Evolutionary conservation across 1,140 invertebrate genomes (phyloP), one percentile per base, ranked within the genome.

Genomic region (Formica selysi): DNA sequence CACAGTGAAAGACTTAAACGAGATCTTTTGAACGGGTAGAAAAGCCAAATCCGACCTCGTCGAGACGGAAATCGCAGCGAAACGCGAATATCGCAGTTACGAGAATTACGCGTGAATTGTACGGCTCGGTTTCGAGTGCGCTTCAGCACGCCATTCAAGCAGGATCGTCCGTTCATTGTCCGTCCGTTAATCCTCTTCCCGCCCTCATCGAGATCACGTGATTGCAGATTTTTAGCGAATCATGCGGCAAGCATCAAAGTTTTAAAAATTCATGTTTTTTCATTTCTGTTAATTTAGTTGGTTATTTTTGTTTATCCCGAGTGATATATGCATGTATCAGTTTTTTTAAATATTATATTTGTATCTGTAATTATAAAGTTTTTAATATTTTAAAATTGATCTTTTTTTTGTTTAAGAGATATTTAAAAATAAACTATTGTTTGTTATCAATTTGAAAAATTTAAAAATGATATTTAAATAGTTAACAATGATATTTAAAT

Each of bases 41-140:
- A 61, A 61, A 83, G 79, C 68, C 68, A 83, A 74, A 83, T 83
- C 79, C 79, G 79, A 83, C 68, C 79, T 83, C 79, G 79, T 83
- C 79, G 79, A 83, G 79, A 83, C 79, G 68, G 68, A 61, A 83
- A 83, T 83, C 79, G 79, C 68, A 83, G 79, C 41, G 68, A 74
- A 83, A 83, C 68, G 79, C 79, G 79, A 83, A 83, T 83, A 83
- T 83, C 79, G 79, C 79, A 83, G 79, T 83, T 83, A 83, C 79
- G 79, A 83, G 79, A 83, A 83, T 83, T 83, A 83, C 79, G 79
- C 79, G 79, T 74, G 79, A 83, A 83, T 83, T 83, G 79, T 83
- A 73, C 79, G 79, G 79, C 79, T 83, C 79, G 79, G 68, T 83
- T 83, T 83, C 79, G 79, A 83, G 79, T 83, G 38, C 79, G 79